phyloP scores from a whole-genome alignment of 2,113 vertebrate species.

The Sebastes fasciatus region DNA sequence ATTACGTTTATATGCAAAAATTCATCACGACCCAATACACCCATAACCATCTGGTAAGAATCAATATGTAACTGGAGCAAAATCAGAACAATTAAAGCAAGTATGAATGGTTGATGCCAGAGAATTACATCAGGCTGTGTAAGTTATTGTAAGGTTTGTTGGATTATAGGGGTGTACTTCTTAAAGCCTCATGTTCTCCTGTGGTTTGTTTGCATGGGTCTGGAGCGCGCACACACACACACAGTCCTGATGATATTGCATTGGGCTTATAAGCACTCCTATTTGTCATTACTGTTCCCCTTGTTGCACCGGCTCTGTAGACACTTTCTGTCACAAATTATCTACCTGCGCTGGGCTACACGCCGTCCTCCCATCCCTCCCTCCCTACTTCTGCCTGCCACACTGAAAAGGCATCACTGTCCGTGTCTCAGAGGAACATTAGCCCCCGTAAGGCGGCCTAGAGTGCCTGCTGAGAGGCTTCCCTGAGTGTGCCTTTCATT shows the following conservation, averaged over 20 bases:
- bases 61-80: slow-evolving; percentile 46
- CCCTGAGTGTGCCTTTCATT: slow-evolving; percentile 45
- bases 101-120: slow-evolving; percentile 19
- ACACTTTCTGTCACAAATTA: slow-evolving; percentile 68
- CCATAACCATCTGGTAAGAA: slow-evolving; percentile 42
- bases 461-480: slow-evolving; percentile 52
- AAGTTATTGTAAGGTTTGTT: slow-evolving; percentile 17
- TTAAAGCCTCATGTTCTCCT: slow-evolving; percentile 33
- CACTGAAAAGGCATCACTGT: slow-evolving; percentile 65
- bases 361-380: slow-evolving; percentile 41
- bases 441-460: slow-evolving; percentile 31
- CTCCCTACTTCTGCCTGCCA: slow-evolving; percentile 37
- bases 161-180: slow-evolving; percentile 1
- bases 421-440: slow-evolving; percentile 57
- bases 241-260: slow-evolving; percentile 46
- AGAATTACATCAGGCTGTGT: slow-evolving; percentile 26
- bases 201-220: slow-evolving; percentile 37
- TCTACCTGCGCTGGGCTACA: slow-evolving; percentile 45
- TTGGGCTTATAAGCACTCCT: slow-evolving; percentile 58
- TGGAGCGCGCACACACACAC: background rate
- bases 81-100: slow-evolving; percentile 45
- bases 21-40: slow-evolving; percentile 18
- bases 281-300: slow-evolving; percentile 51
- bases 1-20: slow-evolving; percentile 23
- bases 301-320: slow-evolving; percentile 35